Evolutionary conservation across 2,888 invertebrate species (phyloP), one percentile per base, ranked within the genome.

Genomic region (Andrena minutula): DNA sequence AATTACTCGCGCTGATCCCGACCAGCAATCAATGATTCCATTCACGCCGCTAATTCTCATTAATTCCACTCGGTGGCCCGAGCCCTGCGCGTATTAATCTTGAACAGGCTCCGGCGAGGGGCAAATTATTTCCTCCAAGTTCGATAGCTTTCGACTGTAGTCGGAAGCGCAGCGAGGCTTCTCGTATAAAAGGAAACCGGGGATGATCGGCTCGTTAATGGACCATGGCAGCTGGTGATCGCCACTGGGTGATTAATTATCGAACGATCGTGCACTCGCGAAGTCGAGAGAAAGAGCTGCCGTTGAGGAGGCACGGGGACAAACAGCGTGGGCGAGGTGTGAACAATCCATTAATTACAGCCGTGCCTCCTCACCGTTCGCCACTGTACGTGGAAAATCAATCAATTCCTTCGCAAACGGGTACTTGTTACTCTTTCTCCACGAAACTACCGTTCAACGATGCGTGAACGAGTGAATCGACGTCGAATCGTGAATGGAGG

Each of bases 341-440:
- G 88, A 90, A 90, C 89, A 87, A 88, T 88, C 84, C 89, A 91
- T 91, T 91, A 90, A 91, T 91, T 91, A 91, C 85, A 73, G 61
- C 73, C 66, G 35, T 10, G 71, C 32, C 56, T 49, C 73, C 49
- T 53, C 32, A 64, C 51, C 60, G 20, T 32, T 23, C 41, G 75
- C 82, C 73, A 82, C 82, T 26, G 81, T 75, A 26, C 35, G 47
- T 63, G 16, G 83, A 49, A 61, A 61, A 74, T 82, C 77, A 77
- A 83, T 83, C 83, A 77, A 82, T 82, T 76, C 77, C 56, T 49
- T 60, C 16, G 65, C 49, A 30, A 58, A 64, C 51, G 26, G 47
- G 41, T 32, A 68, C 70, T 74, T 69, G 58, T 68, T 53, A 10
- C 68, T 20, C 41, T 32, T 53, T 12, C 35, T 28, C n/a, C 35